Base-by-base conservation (phyloP, 2,113 vertebrate genomes). In the Platichthys flesus region DNA sequence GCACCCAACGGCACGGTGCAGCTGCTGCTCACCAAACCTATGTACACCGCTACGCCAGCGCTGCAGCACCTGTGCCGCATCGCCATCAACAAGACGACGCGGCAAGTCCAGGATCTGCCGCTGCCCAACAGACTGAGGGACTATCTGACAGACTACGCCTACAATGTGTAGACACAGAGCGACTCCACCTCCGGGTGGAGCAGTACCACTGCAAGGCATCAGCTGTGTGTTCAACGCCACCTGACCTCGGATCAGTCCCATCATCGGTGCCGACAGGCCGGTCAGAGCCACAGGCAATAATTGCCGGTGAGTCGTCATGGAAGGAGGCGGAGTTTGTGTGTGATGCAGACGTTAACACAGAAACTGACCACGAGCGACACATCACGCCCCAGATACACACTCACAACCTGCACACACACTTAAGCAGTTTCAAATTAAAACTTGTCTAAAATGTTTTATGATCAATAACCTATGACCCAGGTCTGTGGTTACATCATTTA, bases 21-120 rank as follows among this genome's bases (percentile, higher is more conserved):
- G 91, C 96, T 99, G 49, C 96, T 97, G 75, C 94, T 99, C 90
- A 98, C 95, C 89, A 96, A 92, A 83, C 98, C 98, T 0, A 95
- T 96, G 71, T 99, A 98, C 76, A 94, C 85, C 0, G 86, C 95
- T 3, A 90, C 93, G 31, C 97, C 97, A 0, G 89, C 96, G 4
- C 94, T 99, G 68, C 97, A 98, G 89, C 97, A 99, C 67, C 94
- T 95, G 64, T 97, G 97, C 49, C 96, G 98, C 70, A 90, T 98
- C 81, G 83, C 95, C 91, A 97, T 99, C 92, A 98, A 99, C 91
- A 94, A 93, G 86, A 93, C 88, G 63, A 96, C 97, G 21, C 88
- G 89, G 60, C 91, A 86, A 78, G 93, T 97, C 64, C 94, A 95
- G 86, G 96, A 96, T 71, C 94, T 98, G 86, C 97, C 98, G 3